A percentile compares a stretch with the other conserved stretches of the same genome.
These are phyloP conservation scores for Gymnocheta viridis DNA, from an alignment of 2,888 invertebrate species.

Conservation along the genomic window DNA sequence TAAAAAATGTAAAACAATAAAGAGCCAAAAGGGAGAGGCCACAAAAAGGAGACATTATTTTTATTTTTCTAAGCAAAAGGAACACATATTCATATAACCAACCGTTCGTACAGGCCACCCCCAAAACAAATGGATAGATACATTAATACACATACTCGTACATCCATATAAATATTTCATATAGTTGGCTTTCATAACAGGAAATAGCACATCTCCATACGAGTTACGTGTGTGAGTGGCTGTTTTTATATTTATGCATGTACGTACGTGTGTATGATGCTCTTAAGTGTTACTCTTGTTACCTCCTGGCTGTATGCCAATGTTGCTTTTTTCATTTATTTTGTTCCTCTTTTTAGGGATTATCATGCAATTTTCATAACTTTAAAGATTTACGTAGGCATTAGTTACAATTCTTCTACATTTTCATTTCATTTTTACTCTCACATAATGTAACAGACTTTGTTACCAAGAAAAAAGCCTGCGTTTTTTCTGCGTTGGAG, in stretches of 20 bases:
- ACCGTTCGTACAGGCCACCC: not conserved
- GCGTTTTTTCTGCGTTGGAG: not conserved
- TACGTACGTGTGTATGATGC: not conserved
- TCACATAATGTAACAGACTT: slow-evolving; percentile 40
- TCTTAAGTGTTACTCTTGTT: slow-evolving; percentile 49
- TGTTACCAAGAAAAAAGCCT: slow-evolving; percentile 16
- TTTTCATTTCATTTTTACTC: slow-evolving; percentile 34
- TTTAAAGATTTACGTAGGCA: slow-evolving; percentile 68
- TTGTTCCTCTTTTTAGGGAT: slow-evolving; percentile 59
- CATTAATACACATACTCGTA: not conserved
- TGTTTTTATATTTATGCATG: slow-evolving; percentile 1
- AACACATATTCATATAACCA: slow-evolving; percentile 38
- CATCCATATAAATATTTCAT: slow-evolving; percentile 1
- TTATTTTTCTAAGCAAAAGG: slow-evolving; percentile 5
- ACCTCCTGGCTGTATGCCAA: slow-evolving; percentile 66
- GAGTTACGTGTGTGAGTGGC: not conserved
- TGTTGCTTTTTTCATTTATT: slow-evolving; percentile 25
- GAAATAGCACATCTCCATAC: slow-evolving; percentile 4
- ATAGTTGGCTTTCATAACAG: slow-evolving; percentile 34
- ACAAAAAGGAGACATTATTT: slow-evolving; percentile 44
- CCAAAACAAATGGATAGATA: not conserved
- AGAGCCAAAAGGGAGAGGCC: slow-evolving; percentile 1
- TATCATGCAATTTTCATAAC: slow-evolving; percentile 70
- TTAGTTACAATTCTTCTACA: slow-evolving; percentile 56
- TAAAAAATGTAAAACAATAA: slow-evolving; percentile 37